These are phyloP conservation scores for Liparis tanakae DNA, from an alignment of 2,797 vertebrate genomes.

Conservation along the genomic window DNA sequence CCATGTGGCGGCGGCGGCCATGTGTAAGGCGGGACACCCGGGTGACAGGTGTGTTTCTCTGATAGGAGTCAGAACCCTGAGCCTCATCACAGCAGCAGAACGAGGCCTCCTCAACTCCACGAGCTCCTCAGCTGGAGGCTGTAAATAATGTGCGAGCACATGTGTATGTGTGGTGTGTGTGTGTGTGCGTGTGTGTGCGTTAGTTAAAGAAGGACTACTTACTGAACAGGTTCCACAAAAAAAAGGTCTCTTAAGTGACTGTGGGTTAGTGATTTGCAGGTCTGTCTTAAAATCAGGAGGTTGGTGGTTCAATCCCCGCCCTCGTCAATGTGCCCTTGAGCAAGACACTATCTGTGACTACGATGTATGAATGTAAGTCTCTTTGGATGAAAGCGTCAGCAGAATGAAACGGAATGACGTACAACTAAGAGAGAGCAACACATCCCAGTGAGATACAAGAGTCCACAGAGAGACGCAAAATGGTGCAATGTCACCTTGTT, in stretches of 20 bases:
- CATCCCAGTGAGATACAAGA: not conserved
- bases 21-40: not conserved
- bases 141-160: constrained; percentile 6
- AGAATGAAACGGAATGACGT: not conserved
- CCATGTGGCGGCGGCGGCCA: too few relatives aligned
- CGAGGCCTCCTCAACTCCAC: not conserved
- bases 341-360: too few relatives aligned
- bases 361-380: too few relatives aligned
- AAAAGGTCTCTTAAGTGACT: too few relatives aligned
- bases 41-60: not conserved
- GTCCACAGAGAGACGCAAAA: not conserved
- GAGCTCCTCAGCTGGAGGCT: constrained; percentile 6
- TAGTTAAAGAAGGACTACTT: not conserved
- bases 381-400: too few relatives aligned
- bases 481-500: not conserved
- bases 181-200: constrained; percentile 9
- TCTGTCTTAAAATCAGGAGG: too few relatives aligned
- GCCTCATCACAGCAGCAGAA: not conserved
- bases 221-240: not conserved
- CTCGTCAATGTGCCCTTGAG: too few relatives aligned
- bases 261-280: too few relatives aligned
- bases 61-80: constrained; percentile 15
- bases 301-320: too few relatives aligned
- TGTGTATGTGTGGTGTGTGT: not conserved
- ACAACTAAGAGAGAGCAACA: not conserved